These are phyloP conservation scores for Menidia menidia DNA, from an alignment of 2,797 vertebrate species.

Conservation along the genomic window DNA sequence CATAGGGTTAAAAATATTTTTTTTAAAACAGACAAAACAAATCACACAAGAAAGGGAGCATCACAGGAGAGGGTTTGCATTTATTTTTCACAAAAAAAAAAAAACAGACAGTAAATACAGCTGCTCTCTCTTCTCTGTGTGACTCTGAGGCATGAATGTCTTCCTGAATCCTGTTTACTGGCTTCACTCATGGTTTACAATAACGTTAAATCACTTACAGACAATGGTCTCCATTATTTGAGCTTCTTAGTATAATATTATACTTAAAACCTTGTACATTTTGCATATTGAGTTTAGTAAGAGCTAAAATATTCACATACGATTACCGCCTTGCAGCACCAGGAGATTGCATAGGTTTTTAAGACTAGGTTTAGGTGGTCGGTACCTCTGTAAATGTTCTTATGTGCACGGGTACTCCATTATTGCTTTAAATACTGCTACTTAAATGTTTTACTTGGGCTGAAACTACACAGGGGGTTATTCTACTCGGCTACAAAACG, in stretches of 20 bases:
- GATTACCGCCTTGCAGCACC: slow-evolving; percentile 74
- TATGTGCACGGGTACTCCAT: slow-evolving; percentile 70
- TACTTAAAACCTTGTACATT: slow-evolving; percentile 67
- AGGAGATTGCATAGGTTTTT: slow-evolving; percentile 69
- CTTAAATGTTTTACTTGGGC: slow-evolving; percentile 47
- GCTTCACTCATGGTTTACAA: slow-evolving; percentile 58
- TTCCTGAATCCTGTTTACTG: slow-evolving; percentile 59
- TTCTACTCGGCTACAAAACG: slow-evolving; percentile 34
- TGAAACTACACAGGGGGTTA: slow-evolving; percentile 40
- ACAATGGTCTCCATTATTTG: slow-evolving; percentile 60
- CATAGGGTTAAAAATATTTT: slow-evolving; percentile 1
- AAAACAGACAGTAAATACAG: slow-evolving; percentile 74
- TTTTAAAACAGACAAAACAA: slow-evolving; percentile 41
- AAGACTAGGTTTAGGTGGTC: slow-evolving; percentile 59
- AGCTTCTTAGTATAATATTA: slow-evolving; percentile 62
- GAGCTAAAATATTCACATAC: slow-evolving; percentile 79
- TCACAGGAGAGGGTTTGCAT: slow-evolving; percentile 52
- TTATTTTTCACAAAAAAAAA: slow-evolving; percentile 73
- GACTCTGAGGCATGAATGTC: slow-evolving; percentile 48
- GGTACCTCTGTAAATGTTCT: slow-evolving; percentile 66
- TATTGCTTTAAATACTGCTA: slow-evolving; percentile 53
- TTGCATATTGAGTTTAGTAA: slow-evolving; percentile 71
- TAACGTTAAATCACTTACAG: slow-evolving; percentile 50
- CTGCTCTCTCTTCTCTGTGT: slow-evolving; percentile 62
- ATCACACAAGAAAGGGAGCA: slow-evolving; percentile 54